phyloP scores from a whole-genome alignment of 2,888 invertebrate genomes.

The Tanaodytes sp. region DNA sequence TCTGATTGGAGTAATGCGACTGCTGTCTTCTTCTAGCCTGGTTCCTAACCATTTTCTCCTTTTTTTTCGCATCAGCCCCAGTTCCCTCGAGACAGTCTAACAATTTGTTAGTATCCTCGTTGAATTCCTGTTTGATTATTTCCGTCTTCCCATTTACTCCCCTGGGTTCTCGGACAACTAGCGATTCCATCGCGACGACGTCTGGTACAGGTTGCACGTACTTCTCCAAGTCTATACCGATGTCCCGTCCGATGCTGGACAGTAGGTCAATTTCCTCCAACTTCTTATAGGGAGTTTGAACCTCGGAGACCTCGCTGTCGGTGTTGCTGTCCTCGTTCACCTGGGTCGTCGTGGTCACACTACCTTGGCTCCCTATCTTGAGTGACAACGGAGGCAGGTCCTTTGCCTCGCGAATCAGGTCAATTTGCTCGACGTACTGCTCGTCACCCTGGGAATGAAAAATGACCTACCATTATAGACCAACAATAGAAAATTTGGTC shows the following conservation, averaged over 20 bases:
- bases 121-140: slow-evolving; percentile 51
- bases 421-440: slow-evolving; percentile 64
- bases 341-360: slow-evolving; percentile 51
- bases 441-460: slow-evolving; percentile 58
- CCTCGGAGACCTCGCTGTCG: slow-evolving; percentile 59
- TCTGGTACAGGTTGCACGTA: slow-evolving; percentile 71
- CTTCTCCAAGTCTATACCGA: slow-evolving; percentile 68
- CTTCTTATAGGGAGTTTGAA: slow-evolving; percentile 62
- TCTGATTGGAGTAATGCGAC: slow-evolving; percentile 64
- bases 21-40: slow-evolving; percentile 73
- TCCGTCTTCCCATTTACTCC: slow-evolving; percentile 19
- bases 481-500: too few relatives aligned
- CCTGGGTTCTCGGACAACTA: slow-evolving; percentile 30
- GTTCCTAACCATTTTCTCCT: slow-evolving; percentile 75
- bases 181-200: slow-evolving; percentile 69
- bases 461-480: too few relatives aligned
- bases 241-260: slow-evolving; percentile 68
- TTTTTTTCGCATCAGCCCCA: slow-evolving; percentile 74
- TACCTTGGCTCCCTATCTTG: slow-evolving; percentile 62
- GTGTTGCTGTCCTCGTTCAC: slow-evolving; percentile 59
- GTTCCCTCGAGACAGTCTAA: slow-evolving; percentile 66
- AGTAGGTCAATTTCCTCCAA: slow-evolving; percentile 70
- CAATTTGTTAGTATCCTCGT: slow-evolving; percentile 67
- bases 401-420: slow-evolving; percentile 67
- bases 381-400: slow-evolving; percentile 59